A percentile compares a stretch with the other conserved stretches of the same genome.
Evolutionary conservation across 2,797 vertebrate species (phyloP).

Genomic region (Tinamus major): DNA sequence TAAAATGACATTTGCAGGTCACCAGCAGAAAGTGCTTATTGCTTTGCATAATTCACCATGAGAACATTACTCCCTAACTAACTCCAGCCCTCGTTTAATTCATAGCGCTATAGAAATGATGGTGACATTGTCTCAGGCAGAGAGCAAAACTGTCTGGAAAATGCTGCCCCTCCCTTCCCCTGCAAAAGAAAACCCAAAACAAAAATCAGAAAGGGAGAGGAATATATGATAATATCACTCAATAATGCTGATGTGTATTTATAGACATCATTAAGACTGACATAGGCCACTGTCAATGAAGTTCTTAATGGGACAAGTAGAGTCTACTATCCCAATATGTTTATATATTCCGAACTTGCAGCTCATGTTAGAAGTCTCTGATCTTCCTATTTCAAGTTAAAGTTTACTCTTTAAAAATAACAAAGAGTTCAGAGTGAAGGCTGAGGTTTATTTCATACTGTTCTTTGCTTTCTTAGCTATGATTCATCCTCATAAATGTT

Average conservation of each 20-base stretch:
- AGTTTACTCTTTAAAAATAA: conserved; percentile 37
- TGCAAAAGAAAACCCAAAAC: background rate
- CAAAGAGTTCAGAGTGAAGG: background rate
- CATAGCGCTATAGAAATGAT: background rate
- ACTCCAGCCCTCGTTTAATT: background rate
- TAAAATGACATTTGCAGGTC: conserved; percentile 15
- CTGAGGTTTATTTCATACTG: background rate
- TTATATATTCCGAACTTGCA: conserved; percentile 1
- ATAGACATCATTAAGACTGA: background rate
- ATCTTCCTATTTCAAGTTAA: conserved; percentile 21
- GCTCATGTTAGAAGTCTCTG: conserved; percentile 19
- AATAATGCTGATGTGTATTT: background rate
- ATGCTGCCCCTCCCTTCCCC: background rate
- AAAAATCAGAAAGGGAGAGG: background rate
- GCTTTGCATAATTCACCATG: background rate
- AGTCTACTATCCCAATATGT: background rate
- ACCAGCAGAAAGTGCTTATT: background rate
- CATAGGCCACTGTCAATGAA: background rate
- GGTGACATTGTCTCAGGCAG: background rate
- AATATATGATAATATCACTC: conserved; percentile 25
- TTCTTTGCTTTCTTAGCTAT: background rate
- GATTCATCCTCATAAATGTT: conserved; percentile 2
- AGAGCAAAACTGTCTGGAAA: conserved; percentile 27
- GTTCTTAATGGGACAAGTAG: background rate
- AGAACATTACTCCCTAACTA: background rate